Evolutionary conservation across 2,113 vertebrate species (phyloP), one percentile per base, ranked within the genome.

Genomic region (Phyllopteryx taeniolatus): DNA sequence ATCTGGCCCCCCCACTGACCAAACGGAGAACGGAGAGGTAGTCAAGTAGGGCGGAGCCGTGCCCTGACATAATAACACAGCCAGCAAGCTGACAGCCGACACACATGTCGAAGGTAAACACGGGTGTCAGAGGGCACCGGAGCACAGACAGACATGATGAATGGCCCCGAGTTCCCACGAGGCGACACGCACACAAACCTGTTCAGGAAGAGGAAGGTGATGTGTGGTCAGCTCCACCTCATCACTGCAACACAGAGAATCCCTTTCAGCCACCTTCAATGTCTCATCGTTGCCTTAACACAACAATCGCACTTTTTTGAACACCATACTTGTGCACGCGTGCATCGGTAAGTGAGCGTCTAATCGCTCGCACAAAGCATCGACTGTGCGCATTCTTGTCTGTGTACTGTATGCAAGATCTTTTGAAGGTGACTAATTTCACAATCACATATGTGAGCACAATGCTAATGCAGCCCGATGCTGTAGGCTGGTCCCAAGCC

Each of bases 101-200:
- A 86, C 89, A 90, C 83, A 90, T 80, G 87, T 86, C 51, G 75
- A 90, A 89, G 77, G 85, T 90, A 92, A 92, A 91, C 89, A 92
- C 5, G 73, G 12, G 63, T 91, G 90, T 90, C 91, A 91, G 84
- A 87, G 88, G 89, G 78, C 86, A 89, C 54, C 2, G 78, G 80
- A 86, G 88, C 84, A 86, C 57, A 89, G 91, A 90, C 90, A 91
- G 87, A 87, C 79, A 91, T 92, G 91, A 92, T 92, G 86, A 91
- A 92, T 91, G 87, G 87, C 77, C 77, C 31, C 39, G 75, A 71
- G 83, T 85, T 90, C 90, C 88, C 88, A 88, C 79, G 84, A 88
- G 86, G 90, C 79, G 42, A 78, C 85, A 73, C 73, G 39, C 82
- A 89, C 57, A 86, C 83, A 88, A 85, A 80, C 80, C 14, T 63